Evolutionary conservation across 1,140 invertebrate species (phyloP), one percentile per base, ranked within the genome.

Genomic region (Heliconius himera): DNA sequence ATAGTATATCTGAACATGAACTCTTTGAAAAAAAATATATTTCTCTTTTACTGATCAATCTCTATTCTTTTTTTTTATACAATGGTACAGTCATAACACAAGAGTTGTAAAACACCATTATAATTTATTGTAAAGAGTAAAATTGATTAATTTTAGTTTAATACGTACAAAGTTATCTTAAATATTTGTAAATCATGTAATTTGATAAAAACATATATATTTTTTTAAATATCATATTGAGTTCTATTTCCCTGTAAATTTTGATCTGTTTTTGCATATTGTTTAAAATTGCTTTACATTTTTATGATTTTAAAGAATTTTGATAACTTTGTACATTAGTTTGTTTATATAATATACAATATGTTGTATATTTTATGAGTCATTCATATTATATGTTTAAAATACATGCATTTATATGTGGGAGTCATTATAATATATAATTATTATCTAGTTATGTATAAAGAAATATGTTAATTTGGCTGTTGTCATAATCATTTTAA

Each of bases 281-380:
- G 22, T 66, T 26, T 29, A 9, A 66, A 66, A 66, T 66, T 1
- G 22, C 11, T 16, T 66, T 22, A 26, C 26, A 29, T 66, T 66
- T 66, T 26, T 76, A 36, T 56, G 74, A 79, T 76, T 75, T 76
- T 60, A 3, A 66, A 66, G 73, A 51, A 75, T 84, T 81, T 84
- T 84, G 78, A 66, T 85, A 85, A 72, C 36, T 22, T 74, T 86
- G 79, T 86, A 86, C 85, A 86, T 81, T 80, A 29, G 79, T 86
- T 85, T 86, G 81, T 84, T 16, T 83, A 86, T 78, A 49, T 73
- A 56, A 60, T 83, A 81, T 85, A 84, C 80, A 81, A 80, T 79
- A 70, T 83, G 79, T 84, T 83, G 79, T 85, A 80, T 85, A 80
- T 74, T 78, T 82, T 77, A 73, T 51, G 82, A 83, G 70, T 74